phyloP scores from a whole-genome alignment of 2,797 vertebrate genomes.

The Kryptolebias ocellatus region DNA sequence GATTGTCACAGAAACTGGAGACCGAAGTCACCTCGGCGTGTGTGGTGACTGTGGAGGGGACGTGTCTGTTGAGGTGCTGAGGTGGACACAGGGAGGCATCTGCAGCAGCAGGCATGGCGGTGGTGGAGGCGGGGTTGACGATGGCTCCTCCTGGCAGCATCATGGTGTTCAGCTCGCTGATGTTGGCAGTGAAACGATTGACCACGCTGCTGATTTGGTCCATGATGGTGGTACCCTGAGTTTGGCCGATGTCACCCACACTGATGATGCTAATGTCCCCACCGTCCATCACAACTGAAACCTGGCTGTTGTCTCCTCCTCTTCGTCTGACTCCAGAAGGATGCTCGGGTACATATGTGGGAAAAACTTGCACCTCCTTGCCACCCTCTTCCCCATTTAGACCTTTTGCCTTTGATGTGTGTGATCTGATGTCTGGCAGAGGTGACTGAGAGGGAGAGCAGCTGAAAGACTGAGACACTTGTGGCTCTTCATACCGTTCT shows the following conservation, averaged over 20 bases:
- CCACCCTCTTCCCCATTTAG: constrained; percentile 79
- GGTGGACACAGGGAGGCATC: constrained; percentile 77
- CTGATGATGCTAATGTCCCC: constrained; percentile 61
- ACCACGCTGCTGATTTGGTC: constrained; percentile 98
- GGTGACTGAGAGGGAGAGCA: constrained; percentile 87
- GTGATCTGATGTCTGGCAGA: constrained; percentile 86
- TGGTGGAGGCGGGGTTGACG: constrained; percentile 38
- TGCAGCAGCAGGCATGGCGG: constrained; percentile 24
- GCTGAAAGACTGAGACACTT: constrained; percentile 82
- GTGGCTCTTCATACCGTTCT: constrained; percentile 82
- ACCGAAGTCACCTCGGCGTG: constrained; percentile 89
- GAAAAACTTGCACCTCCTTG: constrained; percentile 62
- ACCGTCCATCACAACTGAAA: neutral
- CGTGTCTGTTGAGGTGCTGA: constrained; percentile 81
- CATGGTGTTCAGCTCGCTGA: constrained; percentile 97
- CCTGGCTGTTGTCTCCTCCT: constrained; percentile 42
- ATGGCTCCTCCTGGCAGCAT: constrained; percentile 88
- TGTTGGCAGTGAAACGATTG: constrained; percentile 96
- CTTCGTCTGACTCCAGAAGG: constrained; percentile 56
- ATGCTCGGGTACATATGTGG: constrained; percentile 83
- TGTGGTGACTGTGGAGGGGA: constrained; percentile 88
- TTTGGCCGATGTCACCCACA: constrained; percentile 78
- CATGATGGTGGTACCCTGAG: constrained; percentile 92
- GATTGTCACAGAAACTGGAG: constrained; percentile 80
- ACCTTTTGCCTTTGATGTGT: constrained; percentile 76